phyloP scores from a whole-genome alignment of 2,113 vertebrate species.

The Ciconia boyciana region DNA sequence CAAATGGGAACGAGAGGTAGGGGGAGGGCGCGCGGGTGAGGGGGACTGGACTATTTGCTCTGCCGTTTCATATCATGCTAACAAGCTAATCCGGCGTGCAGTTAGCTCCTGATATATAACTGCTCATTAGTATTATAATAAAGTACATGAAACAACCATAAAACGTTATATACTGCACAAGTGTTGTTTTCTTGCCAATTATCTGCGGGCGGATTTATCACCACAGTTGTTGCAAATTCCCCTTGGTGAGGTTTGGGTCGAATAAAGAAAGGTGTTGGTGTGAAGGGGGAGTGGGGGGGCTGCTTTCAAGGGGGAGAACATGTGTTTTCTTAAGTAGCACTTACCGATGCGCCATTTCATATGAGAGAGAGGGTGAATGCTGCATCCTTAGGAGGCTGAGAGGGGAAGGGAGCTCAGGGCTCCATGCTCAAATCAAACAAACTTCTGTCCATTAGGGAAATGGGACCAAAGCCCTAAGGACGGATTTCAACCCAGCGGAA shows the following conservation, averaged over 20 bases:
- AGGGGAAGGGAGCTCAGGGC: constrained; percentile 11
- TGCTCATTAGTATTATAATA: constrained; percentile 98
- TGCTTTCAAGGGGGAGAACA: constrained; percentile 86
- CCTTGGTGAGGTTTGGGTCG: constrained; percentile 84
- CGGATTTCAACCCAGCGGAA: not conserved
- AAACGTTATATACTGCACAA: constrained; percentile 98
- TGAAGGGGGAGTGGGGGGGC: constrained; percentile 65
- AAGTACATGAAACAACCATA: constrained; percentile 97
- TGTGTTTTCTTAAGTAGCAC: constrained; percentile 84
- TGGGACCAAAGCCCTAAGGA: not conserved
- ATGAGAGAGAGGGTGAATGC: constrained; percentile 65
- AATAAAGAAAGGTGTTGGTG: constrained; percentile 86
- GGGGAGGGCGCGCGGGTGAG: constrained; percentile 68
- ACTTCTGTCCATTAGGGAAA: constrained; percentile 19
- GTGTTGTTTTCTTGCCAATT: constrained; percentile 97
- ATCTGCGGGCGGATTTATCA: constrained; percentile 94
- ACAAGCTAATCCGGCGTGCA: constrained; percentile 91
- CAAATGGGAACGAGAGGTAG: constrained; percentile 86
- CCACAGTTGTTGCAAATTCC: constrained; percentile 88
- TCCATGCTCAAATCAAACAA: not conserved
- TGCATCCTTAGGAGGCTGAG: constrained; percentile 65
- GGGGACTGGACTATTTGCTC: constrained; percentile 85
- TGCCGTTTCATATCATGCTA: constrained; percentile 90
- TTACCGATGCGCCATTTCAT: constrained; percentile 79
- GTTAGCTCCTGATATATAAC: constrained; percentile 92